These are phyloP conservation scores for Himantopus leucocephalus DNA, from an alignment of 2,113 vertebrate genomes.

Conservation along the genomic window DNA sequence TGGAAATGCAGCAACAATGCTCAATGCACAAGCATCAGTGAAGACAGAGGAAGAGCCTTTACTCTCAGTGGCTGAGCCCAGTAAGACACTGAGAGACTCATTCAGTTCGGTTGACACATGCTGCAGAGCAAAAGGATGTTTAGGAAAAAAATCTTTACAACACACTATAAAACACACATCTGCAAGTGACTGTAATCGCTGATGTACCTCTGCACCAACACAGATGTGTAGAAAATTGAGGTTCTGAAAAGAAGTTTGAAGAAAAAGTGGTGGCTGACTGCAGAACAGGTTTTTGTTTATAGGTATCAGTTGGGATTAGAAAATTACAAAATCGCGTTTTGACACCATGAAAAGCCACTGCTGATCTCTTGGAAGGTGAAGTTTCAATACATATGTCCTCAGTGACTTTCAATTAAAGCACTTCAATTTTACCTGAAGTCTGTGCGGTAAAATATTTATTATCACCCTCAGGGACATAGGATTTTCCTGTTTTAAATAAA, in stretches of 20 bases:
- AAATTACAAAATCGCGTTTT: neutral
- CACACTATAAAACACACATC: neutral
- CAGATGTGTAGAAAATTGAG: neutral
- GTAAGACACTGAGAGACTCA: neutral
- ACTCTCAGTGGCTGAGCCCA: neutral
- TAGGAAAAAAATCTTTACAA: neutral
- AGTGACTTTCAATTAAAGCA: neutral
- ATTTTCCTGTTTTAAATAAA: conserved; percentile 14
- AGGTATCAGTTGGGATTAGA: neutral
- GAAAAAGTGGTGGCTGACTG: neutral
- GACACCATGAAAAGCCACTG: neutral
- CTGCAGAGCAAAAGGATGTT: neutral
- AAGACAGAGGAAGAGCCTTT: conserved; percentile 52
- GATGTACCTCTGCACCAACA: neutral
- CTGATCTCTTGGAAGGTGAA: neutral
- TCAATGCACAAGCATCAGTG: conserved; percentile 55
- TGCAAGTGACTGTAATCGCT: neutral
- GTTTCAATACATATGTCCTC: neutral
- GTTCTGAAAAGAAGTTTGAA: neutral
- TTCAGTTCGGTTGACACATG: neutral
- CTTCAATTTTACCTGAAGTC: neutral
- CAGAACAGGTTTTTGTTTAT: neutral
- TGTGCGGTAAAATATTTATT: neutral
- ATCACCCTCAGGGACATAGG: neutral
- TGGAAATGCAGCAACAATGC: conserved; percentile 63